Base-by-base conservation (phyloP, 1,140 invertebrate genomes). In the Drosophila repleta region DNA sequence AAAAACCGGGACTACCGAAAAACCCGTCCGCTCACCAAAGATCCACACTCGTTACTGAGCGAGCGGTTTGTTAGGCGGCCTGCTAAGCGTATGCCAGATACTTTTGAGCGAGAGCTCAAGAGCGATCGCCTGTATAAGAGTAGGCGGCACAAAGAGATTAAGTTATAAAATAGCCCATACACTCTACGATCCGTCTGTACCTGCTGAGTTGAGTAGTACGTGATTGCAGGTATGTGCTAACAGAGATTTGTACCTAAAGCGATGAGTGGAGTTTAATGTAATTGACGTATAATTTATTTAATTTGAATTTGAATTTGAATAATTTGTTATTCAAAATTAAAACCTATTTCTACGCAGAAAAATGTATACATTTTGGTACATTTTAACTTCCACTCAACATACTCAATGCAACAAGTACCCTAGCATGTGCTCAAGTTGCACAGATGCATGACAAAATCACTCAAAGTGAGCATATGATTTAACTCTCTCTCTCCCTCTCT, bases 1-100 rank as follows among this genome's bases (percentile, higher is more conserved):
- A 55, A 78, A 65, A 71, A 57, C 61, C 64, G 21, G 57, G 41
- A 61, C 41, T 15, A 49, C 68, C 69, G 70, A 71, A 69, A 61
- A 53, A 78, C 67, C 66, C 76, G 67, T 76, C 66, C 71, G 82
- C 45, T 72, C 58, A 53, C 46, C 43, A 77, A 66, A 69, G 74
- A 75, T 78, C 77, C 67, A 77, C 74, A 67, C 55, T 51, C 41
- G 57, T 32, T 65, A 73, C 65, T 79, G 52, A 62, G 57, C 56
- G 7, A 35, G 11, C 24, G 17, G 13, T 51, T 49, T 35, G 15
- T 15, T 41, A 24, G 13, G 43, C 26, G 35, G 45, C 17, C 18
- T n/a, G 20, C 15, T 10, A 64, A 51, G 55, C 46, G 24, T 72
- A 48, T 55, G 53, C 32, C 35, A 66, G 37, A 68, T 68, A 73